Evolutionary conservation across 2,888 invertebrate genomes (phyloP).

Genomic region (Habroteleia sp.): DNA sequence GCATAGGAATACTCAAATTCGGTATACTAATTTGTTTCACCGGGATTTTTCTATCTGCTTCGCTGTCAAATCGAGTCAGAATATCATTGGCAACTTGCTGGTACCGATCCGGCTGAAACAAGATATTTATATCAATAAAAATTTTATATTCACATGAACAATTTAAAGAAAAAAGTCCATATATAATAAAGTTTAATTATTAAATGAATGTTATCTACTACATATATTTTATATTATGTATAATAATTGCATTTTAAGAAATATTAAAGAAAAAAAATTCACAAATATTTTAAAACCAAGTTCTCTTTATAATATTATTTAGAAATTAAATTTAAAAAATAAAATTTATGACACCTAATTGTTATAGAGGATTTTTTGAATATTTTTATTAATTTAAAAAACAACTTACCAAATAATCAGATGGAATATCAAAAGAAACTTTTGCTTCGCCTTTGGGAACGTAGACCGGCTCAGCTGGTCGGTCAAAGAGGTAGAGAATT

Average conservation of each 20-base stretch:
- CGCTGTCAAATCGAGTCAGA: conserved; percentile 83
- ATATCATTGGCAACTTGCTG: conserved; percentile 83
- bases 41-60: conserved; percentile 81
- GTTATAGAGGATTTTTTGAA: no score
- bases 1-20: conserved; percentile 84
- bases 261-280: no score
- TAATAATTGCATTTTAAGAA: no score
- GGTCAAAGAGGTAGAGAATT: conserved; percentile 84
- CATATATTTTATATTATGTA: no score
- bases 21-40: conserved; percentile 85
- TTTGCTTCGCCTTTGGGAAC: conserved; percentile 87
- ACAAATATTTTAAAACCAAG: no score
- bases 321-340: conserved; percentile 6
- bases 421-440: conserved; percentile 85
- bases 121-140: no score
- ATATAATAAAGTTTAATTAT: no score
- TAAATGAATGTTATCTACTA: no score
- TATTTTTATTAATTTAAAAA: neutral
- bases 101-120: conserved; percentile 82
- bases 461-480: conserved; percentile 89
- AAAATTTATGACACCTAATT: no score
- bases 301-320: no score
- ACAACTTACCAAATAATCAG: conserved; percentile 85
- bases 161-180: no score
- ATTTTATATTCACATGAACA: no score